Percentiles rank a stretch among this genome's conserved stretches.
phyloP scores from a whole-genome alignment of 92 coral and sea anemone genomes.

The Pocillopora meandrina region DNA sequence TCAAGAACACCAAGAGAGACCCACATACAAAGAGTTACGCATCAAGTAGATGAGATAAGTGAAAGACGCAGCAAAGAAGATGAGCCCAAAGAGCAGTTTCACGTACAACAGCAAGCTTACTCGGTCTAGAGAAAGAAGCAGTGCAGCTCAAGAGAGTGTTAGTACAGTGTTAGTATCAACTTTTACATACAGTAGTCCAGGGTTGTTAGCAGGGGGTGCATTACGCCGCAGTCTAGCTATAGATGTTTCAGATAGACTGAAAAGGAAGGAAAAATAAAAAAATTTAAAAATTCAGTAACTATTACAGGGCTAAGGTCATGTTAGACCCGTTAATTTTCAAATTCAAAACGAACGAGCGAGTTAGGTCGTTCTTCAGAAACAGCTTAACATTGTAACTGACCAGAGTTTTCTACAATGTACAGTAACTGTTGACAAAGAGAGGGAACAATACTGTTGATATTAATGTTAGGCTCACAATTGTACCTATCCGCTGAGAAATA shows the following conservation, averaged over 20 bases:
- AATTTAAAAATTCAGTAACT: conserved; percentile 1
- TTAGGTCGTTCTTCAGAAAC: too few species aligned
- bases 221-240: conserved; percentile 37
- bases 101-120: not conserved
- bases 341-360: not conserved
- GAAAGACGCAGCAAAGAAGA: not conserved
- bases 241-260: conserved; percentile 39
- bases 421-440: too few species aligned
- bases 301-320: not conserved
- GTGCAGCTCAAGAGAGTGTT: conserved; percentile 3
- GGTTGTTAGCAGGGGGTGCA: conserved; percentile 41
- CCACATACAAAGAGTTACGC: conserved; percentile 10
- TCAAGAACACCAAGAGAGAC: conserved; percentile 28
- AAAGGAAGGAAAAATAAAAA: conserved; percentile 25
- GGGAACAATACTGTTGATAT: too few species aligned
- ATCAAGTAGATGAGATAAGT: not conserved
- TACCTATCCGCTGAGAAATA: too few species aligned
- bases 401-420: too few species aligned
- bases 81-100: not conserved
- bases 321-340: not conserved
- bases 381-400: too few species aligned
- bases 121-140: not conserved
- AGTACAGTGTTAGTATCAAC: conserved; percentile 33
- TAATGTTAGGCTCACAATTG: too few species aligned
- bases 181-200: conserved; percentile 79